Base-by-base conservation (phyloP, 2,888 invertebrate genomes). In the Andrena camellia region DNA sequence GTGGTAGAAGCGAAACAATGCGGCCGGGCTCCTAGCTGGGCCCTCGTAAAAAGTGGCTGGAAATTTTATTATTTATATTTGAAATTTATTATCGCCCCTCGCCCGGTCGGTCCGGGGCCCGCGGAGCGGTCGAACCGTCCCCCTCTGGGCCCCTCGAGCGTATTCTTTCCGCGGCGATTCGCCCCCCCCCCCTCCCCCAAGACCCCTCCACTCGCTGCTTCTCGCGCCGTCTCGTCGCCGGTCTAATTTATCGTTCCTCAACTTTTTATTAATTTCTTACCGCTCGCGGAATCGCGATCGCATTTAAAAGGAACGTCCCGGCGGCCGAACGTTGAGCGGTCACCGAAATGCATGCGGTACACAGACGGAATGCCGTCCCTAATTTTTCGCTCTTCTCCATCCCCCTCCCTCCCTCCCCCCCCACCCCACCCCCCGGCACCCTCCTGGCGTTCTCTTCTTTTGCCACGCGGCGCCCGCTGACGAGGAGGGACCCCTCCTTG, bases 261-360 rank as follows among this genome's bases (percentile, higher is more conserved):
- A 93, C 91, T 93, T 94, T 94, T 94, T 94, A 94, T 93, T 94
- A 93, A 94, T 94, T 93, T 94, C 92, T 90, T 89, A 90, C 90
- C 91, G 91, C 90, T 91, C 90, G 91, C 88, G 88, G 91, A 91
- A 91, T 92, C 88, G 88, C 87, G 88, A 89, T 86, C 88, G 85
- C 88, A 87, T 89, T 89, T 86, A 85, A 84, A 70, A 84, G 88
- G 88, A 88, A 82, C 81, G 88, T 72, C 85, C 75, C 48, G 33
- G 20, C 64, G 83, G 63, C 69, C 78, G 54, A 54, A 23, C 57
- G 78, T 57, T 29, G 60, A 78, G 73, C 88, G 85, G 85, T 57
- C 88, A 86, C 78, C 88, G 88, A 88, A 88, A 89, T 88, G 81
- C 89, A 84, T 89, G n/a, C 88, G 83, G 82, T 89, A 86, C 86